Evolutionary conservation across 2,888 invertebrate genomes (phyloP), one percentile per base, ranked within the genome.

Genomic region (Carterocephalus palaemon): DNA sequence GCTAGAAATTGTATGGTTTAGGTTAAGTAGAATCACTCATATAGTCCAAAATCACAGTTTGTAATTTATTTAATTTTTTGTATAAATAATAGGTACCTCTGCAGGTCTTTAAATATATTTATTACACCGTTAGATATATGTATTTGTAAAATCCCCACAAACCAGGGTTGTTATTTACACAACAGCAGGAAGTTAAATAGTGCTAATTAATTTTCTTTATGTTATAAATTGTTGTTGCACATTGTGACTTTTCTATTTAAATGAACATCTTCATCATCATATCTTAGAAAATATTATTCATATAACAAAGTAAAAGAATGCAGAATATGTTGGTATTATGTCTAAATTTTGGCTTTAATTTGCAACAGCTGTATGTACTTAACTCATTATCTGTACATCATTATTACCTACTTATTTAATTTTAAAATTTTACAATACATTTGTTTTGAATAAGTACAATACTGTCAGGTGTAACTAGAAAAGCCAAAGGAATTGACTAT

Each of bases 11-110:
- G 68, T 79, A 79, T 67, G 69, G 65, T 74, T 47, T 74, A 78
- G 68, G 54, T 48, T 82, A 83, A 80, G 81, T 84, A 85, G 84
- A 70, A 72, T 75, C 79, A 79, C 85, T 75, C 67, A 71, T 62
- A 77, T 82, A 81, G 76, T 76, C 78, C 74, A 71, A 80, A 82
- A 75, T 75, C 70, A 59, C 78, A 77, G 79, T 74, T 64, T 67
- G 61, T 78, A 74, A 82, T 76, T 82, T 81, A 82, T 82, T 81
- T 66, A 42, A 46, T 52, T 51, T 45, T 43, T 17, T 29, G 26
- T 36, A 33, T 37, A 31, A 36, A 28, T 29, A 41, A n/a, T n/a
- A n/a, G n/a, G n/a, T 19, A 41, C 33, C 26, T 26, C 26, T 26
- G 24, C 24, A 26, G 13, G 42, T 41, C 33, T 16, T n/a, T 41